Conservation (phyloP, 1,140 invertebrate genomes). For the Sinonovacula constricta region DNA sequence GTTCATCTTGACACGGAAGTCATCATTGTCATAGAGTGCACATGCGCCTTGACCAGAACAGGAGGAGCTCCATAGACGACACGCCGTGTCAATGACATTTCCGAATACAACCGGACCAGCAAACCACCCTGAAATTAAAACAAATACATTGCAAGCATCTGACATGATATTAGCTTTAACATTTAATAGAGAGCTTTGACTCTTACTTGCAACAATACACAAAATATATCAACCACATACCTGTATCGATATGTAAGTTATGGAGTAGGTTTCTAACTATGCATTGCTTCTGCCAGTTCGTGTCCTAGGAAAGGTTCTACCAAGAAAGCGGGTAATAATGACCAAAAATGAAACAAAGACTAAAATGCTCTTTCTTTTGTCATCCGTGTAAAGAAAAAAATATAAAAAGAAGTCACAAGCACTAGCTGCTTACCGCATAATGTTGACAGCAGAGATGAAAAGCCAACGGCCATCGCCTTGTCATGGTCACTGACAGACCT, state of each 20-base stretch:
- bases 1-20: conserved; percentile 30
- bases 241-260: too few relatives aligned
- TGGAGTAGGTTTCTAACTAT: too few relatives aligned
- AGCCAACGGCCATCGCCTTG: conserved; percentile 40
- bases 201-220: too few relatives aligned
- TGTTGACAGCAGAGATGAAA: conserved; percentile 35
- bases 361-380: background rate
- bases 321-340: too few relatives aligned
- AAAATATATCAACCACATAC: too few relatives aligned
- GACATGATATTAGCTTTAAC: too few relatives aligned
- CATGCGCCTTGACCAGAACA: conserved; percentile 47
- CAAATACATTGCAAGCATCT: too few relatives aligned
- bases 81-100: conserved; percentile 57
- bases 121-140: conserved; percentile 60
- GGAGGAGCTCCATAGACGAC: conserved; percentile 51
- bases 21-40: conserved; percentile 50
- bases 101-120: conserved; percentile 63
- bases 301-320: too few relatives aligned
- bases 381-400: background rate
- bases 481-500: conserved; percentile 36
- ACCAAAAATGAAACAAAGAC: background rate
- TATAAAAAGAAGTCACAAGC: background rate
- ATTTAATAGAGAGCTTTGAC: too few relatives aligned
- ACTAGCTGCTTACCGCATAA: conserved; percentile 36
- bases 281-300: too few relatives aligned